Evolutionary conservation across 2,113 vertebrate species (phyloP).

Genomic region (Ellobius talpinus): DNA sequence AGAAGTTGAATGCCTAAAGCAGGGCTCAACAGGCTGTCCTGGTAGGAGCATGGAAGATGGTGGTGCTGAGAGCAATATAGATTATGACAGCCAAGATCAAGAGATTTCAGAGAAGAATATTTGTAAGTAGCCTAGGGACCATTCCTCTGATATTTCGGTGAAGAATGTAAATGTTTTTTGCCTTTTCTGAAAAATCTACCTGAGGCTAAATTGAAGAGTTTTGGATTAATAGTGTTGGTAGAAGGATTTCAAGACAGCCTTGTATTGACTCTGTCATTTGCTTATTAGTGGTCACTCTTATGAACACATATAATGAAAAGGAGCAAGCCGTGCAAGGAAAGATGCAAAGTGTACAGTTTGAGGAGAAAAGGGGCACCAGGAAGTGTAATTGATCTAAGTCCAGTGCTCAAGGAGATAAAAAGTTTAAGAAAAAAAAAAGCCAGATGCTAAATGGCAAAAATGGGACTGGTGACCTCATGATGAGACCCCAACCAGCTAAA

Average conservation of each 20-base stretch:
- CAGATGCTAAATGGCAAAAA: not conserved
- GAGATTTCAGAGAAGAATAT: not conserved
- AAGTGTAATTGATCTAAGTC: not conserved
- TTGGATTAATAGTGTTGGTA: not conserved
- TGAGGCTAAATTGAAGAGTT: not conserved
- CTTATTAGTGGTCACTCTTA: not conserved
- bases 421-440: not conserved
- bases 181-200: not conserved
- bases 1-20: not conserved
- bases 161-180: not conserved
- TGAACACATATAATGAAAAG: not conserved
- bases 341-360: not conserved
- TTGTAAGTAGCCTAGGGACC: not conserved
- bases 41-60: no score
- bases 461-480: not conserved
- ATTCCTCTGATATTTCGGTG: not conserved
- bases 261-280: not conserved
- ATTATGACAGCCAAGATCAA: not conserved
- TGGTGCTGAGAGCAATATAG: not conserved
- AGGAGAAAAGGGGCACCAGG: not conserved
- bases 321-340: not conserved
- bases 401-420: not conserved
- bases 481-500: not conserved
- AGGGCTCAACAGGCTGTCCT: not conserved
- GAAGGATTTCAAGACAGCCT: not conserved